Conservation (phyloP, 37 sponge, comb jelly and placozoan genomes). For the Geodia barretti region DNA sequence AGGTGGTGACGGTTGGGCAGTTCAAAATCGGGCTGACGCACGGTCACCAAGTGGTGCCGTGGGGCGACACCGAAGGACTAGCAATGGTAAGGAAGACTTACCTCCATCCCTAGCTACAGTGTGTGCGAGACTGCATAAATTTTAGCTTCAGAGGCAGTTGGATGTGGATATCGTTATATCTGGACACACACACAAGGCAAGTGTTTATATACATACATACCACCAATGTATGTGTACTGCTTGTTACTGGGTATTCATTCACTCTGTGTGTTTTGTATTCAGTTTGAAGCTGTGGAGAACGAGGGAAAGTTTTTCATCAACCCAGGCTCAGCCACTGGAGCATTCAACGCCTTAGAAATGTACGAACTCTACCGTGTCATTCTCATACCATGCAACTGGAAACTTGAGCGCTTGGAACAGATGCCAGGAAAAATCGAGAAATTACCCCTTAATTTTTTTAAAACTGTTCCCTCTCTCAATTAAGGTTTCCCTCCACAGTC, state of each 20-base stretch:
- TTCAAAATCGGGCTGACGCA: constrained; percentile 96
- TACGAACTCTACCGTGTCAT: constrained; percentile 24
- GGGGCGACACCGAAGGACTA: constrained; percentile 97
- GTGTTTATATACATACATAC: background rate
- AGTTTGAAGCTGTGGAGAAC: constrained; percentile 91
- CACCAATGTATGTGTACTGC: background rate
- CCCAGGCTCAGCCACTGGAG: constrained; percentile 99
- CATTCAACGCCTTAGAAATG: constrained; percentile 91
- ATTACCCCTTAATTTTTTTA: too few species aligned
- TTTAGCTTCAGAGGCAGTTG: constrained; percentile 91
- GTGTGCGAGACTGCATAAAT: too few species aligned
- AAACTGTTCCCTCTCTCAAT: too few species aligned
- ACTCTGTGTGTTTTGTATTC: background rate
- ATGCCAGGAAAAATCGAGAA: too few species aligned
- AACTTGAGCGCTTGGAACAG: too few species aligned
- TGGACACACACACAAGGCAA: constrained; percentile 99
- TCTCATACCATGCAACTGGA: too few species aligned
- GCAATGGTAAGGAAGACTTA: constrained; percentile 69
- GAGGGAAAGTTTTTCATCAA: constrained; percentile 97
- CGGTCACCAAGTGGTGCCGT: constrained; percentile 98
- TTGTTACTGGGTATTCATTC: background rate
- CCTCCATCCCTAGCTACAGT: too few species aligned
- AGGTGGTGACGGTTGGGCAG: constrained; percentile 95
- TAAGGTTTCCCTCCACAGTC: too few species aligned
- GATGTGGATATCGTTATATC: constrained; percentile 96